Conservation (phyloP, 2,797 vertebrate species). For the Staurois parvus region DNA sequence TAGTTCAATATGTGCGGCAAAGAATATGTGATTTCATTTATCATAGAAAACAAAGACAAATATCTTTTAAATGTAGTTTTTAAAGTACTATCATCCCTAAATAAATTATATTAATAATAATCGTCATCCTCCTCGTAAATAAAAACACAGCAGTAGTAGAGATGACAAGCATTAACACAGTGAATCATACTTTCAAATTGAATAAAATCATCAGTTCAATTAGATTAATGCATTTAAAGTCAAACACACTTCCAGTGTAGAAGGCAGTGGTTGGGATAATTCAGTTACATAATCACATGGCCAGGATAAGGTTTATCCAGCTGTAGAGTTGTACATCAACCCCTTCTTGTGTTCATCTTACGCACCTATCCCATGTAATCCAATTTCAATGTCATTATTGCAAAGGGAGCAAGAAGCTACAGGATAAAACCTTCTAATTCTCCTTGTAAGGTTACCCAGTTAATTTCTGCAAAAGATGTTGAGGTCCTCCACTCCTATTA, state of each 20-base stretch:
- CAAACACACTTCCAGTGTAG: constrained; percentile 9
- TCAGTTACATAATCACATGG: constrained; percentile 39
- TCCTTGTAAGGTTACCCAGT: constrained; percentile 30
- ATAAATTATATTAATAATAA: background rate
- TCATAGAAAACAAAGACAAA: background rate
- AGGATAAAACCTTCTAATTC: constrained; percentile 14
- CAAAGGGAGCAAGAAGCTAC: constrained; percentile 4
- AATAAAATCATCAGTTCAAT: constrained; percentile 22
- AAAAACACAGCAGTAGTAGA: background rate
- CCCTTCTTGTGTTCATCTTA: background rate
- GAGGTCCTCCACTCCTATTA: constrained; percentile 5
- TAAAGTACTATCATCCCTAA: background rate
- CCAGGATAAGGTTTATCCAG: constrained; percentile 19
- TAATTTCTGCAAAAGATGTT: constrained; percentile 15
- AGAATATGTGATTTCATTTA: background rate
- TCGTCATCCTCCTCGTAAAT: background rate
- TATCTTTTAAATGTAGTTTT: background rate
- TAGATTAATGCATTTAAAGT: constrained; percentile 7
- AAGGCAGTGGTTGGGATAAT: constrained; percentile 31
- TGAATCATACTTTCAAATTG: background rate
- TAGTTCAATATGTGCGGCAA: background rate
- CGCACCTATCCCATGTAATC: constrained; percentile 36
- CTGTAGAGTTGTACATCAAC: constrained; percentile 6
- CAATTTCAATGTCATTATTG: constrained; percentile 39
- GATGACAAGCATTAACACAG: constrained; percentile 1